Base-by-base conservation (phyloP, 2,113 vertebrate genomes). In the Takifugu flavidus region DNA sequence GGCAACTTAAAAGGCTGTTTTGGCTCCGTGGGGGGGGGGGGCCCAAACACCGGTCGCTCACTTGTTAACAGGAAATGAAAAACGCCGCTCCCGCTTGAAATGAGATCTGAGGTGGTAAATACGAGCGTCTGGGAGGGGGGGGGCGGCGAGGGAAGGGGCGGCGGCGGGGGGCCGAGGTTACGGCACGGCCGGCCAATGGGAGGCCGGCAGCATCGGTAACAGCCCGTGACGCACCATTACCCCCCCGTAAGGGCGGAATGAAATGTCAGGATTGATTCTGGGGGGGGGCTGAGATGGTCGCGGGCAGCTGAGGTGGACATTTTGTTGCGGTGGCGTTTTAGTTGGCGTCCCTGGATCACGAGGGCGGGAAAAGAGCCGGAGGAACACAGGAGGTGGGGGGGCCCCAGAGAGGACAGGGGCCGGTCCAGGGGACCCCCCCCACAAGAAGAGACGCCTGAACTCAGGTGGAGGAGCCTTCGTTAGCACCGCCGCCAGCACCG, bases 211-310 rank as follows among this genome's bases (percentile, higher is more conserved):
- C 77, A 84, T 77, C 78, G 79, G 83, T 86, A 86, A 88, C 85
- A 82, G 79, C 85, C 87, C 79, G 79, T 82, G 78, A 87, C 79
- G 87, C 85, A 84, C 87, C 85, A 80, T 87, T 87, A 86, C 82
- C 83, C 86, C 20, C 79, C 85, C 80, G 77, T 86, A 83, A 86
- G 87, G 87, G 76, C 85, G 80, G 80, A 82, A 88, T 83, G 80
- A 88, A 87, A 88, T 87, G 87, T 87, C 87, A 87, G 79, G 82
- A 87, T 83, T 86, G 85, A 88, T 88, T 83, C 65, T 15, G 58
- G 71, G 65, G 75, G 81, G 78, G 77, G 77, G 73, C 75, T 76
- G 77, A 80, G 77, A 49, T 74, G 65, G 55, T 77, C 77, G 77
- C 66, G 75, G 80, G 76, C 76, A 74, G 80, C 78, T 34, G 53